These are phyloP conservation scores for Molossus alvarezi DNA, from an alignment of 2,797 vertebrate genomes.

Conservation along the genomic window DNA sequence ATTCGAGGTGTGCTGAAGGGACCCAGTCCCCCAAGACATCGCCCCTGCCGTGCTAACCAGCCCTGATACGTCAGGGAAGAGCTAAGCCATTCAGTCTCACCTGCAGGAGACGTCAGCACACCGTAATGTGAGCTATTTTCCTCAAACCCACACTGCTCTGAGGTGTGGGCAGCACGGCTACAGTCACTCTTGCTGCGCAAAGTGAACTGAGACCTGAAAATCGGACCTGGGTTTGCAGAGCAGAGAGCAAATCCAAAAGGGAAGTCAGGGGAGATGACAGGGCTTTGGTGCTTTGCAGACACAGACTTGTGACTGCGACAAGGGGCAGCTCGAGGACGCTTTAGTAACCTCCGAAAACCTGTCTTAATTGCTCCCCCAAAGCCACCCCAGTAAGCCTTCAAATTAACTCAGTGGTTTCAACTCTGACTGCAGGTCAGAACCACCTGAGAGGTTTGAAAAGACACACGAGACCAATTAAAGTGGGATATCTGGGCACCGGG, in stretches of 20 bases:
- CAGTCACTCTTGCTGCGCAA: not conserved
- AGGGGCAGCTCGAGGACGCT: not conserved
- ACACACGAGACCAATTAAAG: not conserved
- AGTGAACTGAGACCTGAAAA: not conserved
- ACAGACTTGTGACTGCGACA: not conserved
- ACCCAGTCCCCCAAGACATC: not conserved
- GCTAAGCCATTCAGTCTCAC: not conserved
- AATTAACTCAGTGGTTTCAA: not conserved
- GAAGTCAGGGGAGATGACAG: not conserved
- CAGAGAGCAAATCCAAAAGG: not conserved
- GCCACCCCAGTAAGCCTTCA: not conserved
- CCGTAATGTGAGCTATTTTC: not conserved
- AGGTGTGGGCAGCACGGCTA: not conserved
- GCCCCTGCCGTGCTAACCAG: rapidly evolving
- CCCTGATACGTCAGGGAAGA: not conserved
- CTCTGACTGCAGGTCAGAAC: not conserved
- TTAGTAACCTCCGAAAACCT: not conserved
- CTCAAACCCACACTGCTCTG: not conserved
- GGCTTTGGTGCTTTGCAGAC: not conserved
- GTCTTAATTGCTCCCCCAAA: not conserved
- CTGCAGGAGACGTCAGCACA: not conserved
- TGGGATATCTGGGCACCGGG: not conserved
- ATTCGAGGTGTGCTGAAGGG: not conserved
- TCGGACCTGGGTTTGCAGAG: not conserved
- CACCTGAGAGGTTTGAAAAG: not conserved